These are phyloP conservation scores for Oscheius sp. DNA, from an alignment of 2,888 invertebrate genomes.

Conservation along the genomic window DNA sequence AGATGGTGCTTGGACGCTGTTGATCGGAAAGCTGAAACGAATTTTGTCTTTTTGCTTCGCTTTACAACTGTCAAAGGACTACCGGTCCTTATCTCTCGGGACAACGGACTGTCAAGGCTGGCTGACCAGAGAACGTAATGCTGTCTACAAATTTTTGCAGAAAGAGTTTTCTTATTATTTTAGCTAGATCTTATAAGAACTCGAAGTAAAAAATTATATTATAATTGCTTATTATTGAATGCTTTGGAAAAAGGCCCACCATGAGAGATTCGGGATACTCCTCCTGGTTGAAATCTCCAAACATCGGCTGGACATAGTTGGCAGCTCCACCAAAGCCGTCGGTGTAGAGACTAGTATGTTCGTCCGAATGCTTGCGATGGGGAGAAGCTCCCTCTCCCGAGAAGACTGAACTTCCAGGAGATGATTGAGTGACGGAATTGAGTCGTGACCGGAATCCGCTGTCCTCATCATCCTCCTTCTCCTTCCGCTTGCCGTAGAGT, in stretches of 20 bases:
- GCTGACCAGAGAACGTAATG: too few relatives aligned
- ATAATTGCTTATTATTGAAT: background rate
- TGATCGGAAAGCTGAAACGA: constrained; percentile 18
- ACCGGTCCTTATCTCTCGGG: too few relatives aligned
- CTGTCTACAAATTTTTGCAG: too few relatives aligned
- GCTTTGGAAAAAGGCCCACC: background rate
- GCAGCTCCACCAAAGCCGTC: constrained; percentile 12
- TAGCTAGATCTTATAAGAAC: too few relatives aligned
- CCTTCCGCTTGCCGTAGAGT: constrained; percentile 36
- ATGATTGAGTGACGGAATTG: constrained; percentile 55
- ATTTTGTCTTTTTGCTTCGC: background rate
- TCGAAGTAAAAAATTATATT: background rate
- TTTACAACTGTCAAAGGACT: too few relatives aligned
- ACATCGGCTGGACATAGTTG: background rate
- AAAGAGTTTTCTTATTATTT: too few relatives aligned
- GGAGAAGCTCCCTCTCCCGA: constrained; percentile 48
- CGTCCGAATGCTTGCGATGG: constrained; percentile 44
- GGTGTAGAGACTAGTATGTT: background rate
- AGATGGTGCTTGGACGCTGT: constrained; percentile 16
- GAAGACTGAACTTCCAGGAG: constrained; percentile 49
- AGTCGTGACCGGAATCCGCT: constrained; percentile 62
- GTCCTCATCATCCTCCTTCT: constrained; percentile 62
- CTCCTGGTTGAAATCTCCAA: background rate
- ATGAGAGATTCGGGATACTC: constrained; percentile 11
- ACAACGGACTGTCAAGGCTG: too few relatives aligned